Evolutionary conservation across 2,797 vertebrate genomes (phyloP), one percentile per base, ranked within the genome.

Genomic region (Amphiprion clarkii): DNA sequence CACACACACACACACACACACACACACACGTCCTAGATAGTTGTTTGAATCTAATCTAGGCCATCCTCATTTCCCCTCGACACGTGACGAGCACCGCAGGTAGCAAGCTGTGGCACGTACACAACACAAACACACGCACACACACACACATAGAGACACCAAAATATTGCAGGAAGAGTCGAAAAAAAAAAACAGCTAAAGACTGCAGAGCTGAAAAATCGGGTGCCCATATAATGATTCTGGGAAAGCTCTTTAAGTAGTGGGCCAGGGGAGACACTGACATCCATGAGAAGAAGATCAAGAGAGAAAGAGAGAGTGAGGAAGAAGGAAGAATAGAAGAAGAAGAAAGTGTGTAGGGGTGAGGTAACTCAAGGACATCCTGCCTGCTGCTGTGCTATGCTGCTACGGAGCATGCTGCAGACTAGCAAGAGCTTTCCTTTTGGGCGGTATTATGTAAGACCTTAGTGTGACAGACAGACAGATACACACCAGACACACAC

Each of bases 331-430:
- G 46, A 54, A 67, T 27, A 40, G 27, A 75, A 67, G 55, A 76
- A 76, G 73, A 76, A 85, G 66, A 74, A 82, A 72, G 84, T 81
- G 87, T 75, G 79, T 49, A 66, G 72, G 27, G 74, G 76, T 63
- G 90, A 94, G 91, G 93, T 94, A 92, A 93, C 82, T 89, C 90
- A 93, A 94, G 93, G 94, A 94, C 93, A 93, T 87, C 80, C 81
- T 76, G 86, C 83, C 84, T 90, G 92, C 88, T 86, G 89, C 85
- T 90, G 88, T 86, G 82, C 77, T 85, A 46, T 90, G 87, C 84
- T 89, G 90, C 88, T 91, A 82, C 81, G 70, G 83, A 91, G 90
- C 90, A 90, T 88, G 90, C 92, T 92, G 93, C 91, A 92, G 88
- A 92, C 91, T 78, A 89, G 88, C 87, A 83, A 92, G 87, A 92